phyloP scores from a whole-genome alignment of 2,888 invertebrate genomes.

The Rutpela maculata region DNA sequence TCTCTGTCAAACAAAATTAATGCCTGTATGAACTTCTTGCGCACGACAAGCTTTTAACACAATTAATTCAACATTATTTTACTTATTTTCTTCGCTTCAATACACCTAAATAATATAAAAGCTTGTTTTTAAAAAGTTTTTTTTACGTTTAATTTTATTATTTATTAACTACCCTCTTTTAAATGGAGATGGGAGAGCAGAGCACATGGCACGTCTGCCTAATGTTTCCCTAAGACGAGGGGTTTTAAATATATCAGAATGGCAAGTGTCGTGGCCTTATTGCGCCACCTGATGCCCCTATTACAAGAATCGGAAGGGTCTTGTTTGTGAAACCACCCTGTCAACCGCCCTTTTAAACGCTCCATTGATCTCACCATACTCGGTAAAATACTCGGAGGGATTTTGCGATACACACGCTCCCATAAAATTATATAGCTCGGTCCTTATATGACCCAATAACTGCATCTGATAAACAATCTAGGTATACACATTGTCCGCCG shows the following conservation, averaged over 20 bases:
- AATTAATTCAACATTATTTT: no score
- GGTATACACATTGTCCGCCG: conserved; percentile 12
- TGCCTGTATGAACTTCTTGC: no score
- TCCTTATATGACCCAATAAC: conserved; percentile 30
- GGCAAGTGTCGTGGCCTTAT: conserved; percentile 57
- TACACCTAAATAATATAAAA: no score
- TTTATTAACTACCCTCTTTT: neutral
- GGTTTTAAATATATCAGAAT: conserved; percentile 57
- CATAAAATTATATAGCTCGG: conserved; percentile 22
- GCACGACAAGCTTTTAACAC: no score
- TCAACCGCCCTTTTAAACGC: conserved; percentile 54
- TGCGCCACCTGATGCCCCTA: conserved; percentile 57
- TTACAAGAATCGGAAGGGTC: conserved; percentile 47
- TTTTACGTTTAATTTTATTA: no score
- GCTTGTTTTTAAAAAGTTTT: no score
- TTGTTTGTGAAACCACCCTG: conserved; percentile 51
- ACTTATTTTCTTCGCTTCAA: no score
- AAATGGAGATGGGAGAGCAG: neutral
- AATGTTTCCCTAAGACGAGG: conserved; percentile 40
- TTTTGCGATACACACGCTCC: conserved; percentile 15
- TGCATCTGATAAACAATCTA: conserved; percentile 7
- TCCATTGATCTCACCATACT: conserved; percentile 49
- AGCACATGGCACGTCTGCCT: conserved; percentile 31
- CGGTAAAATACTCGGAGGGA: conserved; percentile 31
- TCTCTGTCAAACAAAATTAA: no score